These are phyloP conservation scores for Cremastinae sp. DNA, from an alignment of 2,888 invertebrate genomes.

Conservation along the genomic window DNA sequence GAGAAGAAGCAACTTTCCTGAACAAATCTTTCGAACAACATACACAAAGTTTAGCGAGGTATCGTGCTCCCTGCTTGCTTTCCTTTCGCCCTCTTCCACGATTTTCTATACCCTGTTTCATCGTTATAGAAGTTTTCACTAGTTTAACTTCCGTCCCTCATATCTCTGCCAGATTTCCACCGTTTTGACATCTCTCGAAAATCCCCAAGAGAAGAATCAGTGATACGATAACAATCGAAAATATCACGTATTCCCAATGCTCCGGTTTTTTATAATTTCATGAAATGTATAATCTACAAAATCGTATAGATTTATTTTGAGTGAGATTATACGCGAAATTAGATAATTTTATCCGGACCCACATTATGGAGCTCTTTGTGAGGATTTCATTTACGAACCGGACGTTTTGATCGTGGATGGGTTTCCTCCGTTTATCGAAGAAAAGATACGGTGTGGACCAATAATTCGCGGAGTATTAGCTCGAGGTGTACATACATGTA, in stretches of 20 bases:
- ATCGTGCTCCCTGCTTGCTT: constrained; percentile 21
- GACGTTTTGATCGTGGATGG: constrained; percentile 59
- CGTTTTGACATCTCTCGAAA: background rate
- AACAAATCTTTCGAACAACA: constrained; percentile 59
- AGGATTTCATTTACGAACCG: constrained; percentile 72
- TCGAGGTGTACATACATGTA: constrained; percentile 10
- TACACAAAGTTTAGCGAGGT: constrained; percentile 47
- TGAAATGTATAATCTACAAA: background rate
- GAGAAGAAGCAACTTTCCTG: constrained; percentile 49
- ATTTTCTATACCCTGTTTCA: constrained; percentile 19
- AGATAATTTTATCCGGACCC: constrained; percentile 59
- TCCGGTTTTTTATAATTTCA: background rate
- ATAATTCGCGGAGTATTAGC: constrained; percentile 21
- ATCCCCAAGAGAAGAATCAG: constrained; percentile 14
- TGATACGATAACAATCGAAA: background rate
- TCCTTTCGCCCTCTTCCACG: background rate
- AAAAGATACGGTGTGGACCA: constrained; percentile 21
- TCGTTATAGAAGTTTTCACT: constrained; percentile 41
- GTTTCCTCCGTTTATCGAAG: constrained; percentile 11
- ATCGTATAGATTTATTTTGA: constrained; percentile 2
- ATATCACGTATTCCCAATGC: background rate
- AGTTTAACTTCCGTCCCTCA: constrained; percentile 25
- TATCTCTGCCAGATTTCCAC: constrained; percentile 12
- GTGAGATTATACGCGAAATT: constrained; percentile 21
- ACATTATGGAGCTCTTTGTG: constrained; percentile 58